phyloP scores from a whole-genome alignment of 1,140 invertebrate genomes.

The Drosophila guanche region DNA sequence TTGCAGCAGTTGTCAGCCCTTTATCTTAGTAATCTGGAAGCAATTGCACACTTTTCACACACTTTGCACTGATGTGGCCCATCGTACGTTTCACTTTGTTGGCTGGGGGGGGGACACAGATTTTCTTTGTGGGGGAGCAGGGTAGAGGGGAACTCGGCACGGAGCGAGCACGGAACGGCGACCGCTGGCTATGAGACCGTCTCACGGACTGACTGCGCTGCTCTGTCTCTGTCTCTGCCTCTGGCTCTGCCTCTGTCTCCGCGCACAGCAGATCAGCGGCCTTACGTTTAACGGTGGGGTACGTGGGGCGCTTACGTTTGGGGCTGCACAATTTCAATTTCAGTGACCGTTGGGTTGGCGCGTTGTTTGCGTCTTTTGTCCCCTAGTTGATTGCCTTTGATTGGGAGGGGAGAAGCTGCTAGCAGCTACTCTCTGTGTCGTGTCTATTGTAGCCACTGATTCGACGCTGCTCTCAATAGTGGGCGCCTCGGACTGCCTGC shows the following conservation, averaged over 20 bases:
- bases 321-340: conserved; percentile 24
- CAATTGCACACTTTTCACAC: conserved; percentile 46
- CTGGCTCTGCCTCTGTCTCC: conserved; percentile 1
- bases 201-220: conserved; percentile 55
- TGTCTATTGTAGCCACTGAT: conserved; percentile 8
- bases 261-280: neutral
- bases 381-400: conserved; percentile 38
- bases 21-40: conserved; percentile 31
- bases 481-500: neutral
- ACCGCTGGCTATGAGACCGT: conserved; percentile 66
- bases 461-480: conserved; percentile 6
- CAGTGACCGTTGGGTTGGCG: conserved; percentile 18
- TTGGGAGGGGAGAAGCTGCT: conserved; percentile 4
- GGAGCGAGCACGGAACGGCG: conserved; percentile 15
- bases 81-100: conserved; percentile 18
- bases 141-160: neutral
- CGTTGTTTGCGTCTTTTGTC: conserved; percentile 29
- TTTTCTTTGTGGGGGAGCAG: neutral
- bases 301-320: conserved; percentile 11
- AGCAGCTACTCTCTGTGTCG: neutral
- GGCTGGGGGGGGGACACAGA: conserved; percentile 14
- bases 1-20: conserved; percentile 3
- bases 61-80: conserved; percentile 38
- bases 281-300: conserved; percentile 5
- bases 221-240: neutral